Percentiles rank a stretch among this genome's conserved stretches.
Evolutionary conservation across 2,888 invertebrate species (phyloP).

Genomic region (Chironomus tentans): DNA sequence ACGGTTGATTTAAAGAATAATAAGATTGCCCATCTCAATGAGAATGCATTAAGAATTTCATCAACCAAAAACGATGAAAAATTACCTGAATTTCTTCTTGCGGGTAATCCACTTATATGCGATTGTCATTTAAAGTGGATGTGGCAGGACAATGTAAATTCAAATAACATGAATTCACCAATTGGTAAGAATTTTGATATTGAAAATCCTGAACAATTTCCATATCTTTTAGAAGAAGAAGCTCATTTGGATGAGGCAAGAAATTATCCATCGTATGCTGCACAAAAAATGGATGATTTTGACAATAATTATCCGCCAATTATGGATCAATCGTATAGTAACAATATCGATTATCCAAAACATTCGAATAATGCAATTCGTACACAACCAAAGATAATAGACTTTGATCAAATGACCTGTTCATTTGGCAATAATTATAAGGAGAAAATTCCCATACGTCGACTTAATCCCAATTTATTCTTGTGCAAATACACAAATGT

Average conservation of each 20-base stretch:
- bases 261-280: conserved; percentile 21
- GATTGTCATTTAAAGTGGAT: conserved; percentile 27
- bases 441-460: conserved; percentile 13
- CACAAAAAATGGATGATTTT: conserved; percentile 22
- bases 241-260: not conserved
- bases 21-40: conserved; percentile 17
- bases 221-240: conserved; percentile 22
- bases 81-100: conserved; percentile 22
- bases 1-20: conserved; percentile 20
- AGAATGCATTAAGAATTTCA: conserved; percentile 23
- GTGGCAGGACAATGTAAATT: conserved; percentile 25
- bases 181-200: conserved; percentile 5
- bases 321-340: not conserved
- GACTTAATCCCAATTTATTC: conserved; percentile 17
- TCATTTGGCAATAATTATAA: not conserved
- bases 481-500: conserved; percentile 24
- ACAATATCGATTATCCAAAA: conserved; percentile 8
- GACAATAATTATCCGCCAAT: conserved; percentile 3
- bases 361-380: not conserved
- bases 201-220: conserved; percentile 25
- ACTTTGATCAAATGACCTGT: conserved; percentile 26
- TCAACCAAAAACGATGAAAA: conserved; percentile 24
- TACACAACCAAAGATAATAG: conserved; percentile 24
- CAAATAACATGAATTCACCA: not conserved
- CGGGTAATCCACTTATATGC: conserved; percentile 25